Evolutionary conservation across 53 echinoderm and acorn worm genomes (phyloP).

Genomic region (Astropecten irregularis): DNA sequence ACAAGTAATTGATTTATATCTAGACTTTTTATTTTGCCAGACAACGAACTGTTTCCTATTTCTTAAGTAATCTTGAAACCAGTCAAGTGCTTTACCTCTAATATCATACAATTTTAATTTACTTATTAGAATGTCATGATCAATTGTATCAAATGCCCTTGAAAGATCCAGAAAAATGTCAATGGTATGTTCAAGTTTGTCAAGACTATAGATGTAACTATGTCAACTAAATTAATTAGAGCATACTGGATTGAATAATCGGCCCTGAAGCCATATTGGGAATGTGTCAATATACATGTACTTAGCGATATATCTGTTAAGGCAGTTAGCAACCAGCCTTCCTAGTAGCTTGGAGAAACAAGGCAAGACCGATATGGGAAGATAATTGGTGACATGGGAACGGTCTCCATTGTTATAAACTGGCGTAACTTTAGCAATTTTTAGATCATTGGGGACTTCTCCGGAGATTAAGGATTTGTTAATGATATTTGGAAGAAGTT

Average conservation of each 20-base stretch:
- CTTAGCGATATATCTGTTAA: neutral
- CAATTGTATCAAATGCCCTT: conserved; percentile 47
- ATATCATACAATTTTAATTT: conserved; percentile 22
- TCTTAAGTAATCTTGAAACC: neutral
- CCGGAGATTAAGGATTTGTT: neutral
- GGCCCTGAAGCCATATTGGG: conserved; percentile 29
- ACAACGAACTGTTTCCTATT: neutral
- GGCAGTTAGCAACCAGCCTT: neutral
- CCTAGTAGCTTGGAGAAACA: neutral
- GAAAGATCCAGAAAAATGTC: conserved; percentile 26
- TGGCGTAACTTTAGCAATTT: conserved; percentile 3
- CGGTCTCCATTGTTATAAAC: neutral
- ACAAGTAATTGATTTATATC: neutral
- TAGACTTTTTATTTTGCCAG: conserved; percentile 10
- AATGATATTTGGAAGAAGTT: neutral
- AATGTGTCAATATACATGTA: neutral
- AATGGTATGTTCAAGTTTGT: conserved; percentile 14
- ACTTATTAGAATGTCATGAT: neutral
- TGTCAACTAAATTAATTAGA: conserved; percentile 16
- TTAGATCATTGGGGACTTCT: neutral
- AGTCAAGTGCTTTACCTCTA: conserved; percentile 21
- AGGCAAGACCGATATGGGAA: conserved; percentile 24
- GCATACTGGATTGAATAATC: neutral
- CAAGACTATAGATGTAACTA: conserved; percentile 7
- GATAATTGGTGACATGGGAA: conserved; percentile 9